Percentiles rank a stretch among this genome's conserved stretches.
Evolutionary conservation across 2,797 vertebrate species (phyloP).

Genomic region (Zalophus californianus): DNA sequence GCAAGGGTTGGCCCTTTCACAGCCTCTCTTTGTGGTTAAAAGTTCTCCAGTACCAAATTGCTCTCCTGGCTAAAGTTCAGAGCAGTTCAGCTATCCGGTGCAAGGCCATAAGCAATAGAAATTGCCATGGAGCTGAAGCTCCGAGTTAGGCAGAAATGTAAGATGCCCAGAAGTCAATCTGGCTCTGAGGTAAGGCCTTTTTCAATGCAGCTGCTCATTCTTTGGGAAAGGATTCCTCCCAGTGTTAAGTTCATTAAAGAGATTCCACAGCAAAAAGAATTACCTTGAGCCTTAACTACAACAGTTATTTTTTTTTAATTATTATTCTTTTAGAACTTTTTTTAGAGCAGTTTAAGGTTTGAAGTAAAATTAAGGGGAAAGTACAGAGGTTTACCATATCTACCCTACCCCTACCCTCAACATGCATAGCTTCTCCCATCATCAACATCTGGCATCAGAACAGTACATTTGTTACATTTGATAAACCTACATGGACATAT

Average conservation of each 20-base stretch:
- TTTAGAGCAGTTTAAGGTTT: not conserved
- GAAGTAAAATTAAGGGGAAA: not conserved
- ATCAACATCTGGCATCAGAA: not conserved
- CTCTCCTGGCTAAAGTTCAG: conserved; percentile 39
- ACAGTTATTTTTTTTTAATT: not conserved
- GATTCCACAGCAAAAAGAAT: not conserved
- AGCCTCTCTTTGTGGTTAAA: not conserved
- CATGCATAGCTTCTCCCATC: not conserved
- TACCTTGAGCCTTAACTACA: not conserved
- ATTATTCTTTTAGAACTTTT: not conserved
- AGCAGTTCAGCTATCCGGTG: not conserved
- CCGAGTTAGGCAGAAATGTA: not conserved
- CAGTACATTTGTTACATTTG: not conserved
- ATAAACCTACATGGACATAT: not conserved
- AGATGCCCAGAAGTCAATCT: not conserved
- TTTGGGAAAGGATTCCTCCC: not conserved
- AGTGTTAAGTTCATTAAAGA: not conserved
- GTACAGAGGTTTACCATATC: not conserved
- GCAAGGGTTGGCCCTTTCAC: not conserved
- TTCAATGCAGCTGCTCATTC: not conserved
- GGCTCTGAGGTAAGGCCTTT: not conserved
- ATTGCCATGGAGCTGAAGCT: not conserved
- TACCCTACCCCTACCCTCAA: not conserved
- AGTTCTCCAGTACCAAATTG: conserved; percentile 18
- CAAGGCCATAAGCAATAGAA: not conserved